Evolutionary conservation across 2,888 invertebrate species (phyloP).

Genomic region (Smittia aterrima): DNA sequence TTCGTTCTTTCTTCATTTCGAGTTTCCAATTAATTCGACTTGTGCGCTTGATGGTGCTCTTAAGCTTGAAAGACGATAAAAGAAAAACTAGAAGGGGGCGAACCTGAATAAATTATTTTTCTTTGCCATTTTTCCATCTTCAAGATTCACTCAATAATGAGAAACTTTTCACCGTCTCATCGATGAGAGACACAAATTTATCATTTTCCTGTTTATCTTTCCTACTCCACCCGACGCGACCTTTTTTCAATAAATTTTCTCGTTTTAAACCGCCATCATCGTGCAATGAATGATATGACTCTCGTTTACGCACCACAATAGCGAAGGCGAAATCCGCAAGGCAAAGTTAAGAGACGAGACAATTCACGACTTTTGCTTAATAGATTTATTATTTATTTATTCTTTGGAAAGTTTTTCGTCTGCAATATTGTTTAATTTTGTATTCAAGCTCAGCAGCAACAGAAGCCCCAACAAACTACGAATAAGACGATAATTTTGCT

Average conservation of each 20-base stretch:
- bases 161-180: too few relatives aligned
- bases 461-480: not conserved
- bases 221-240: too few relatives aligned
- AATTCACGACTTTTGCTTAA: not conserved
- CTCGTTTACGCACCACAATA: not conserved
- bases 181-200: too few relatives aligned
- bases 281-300: not conserved
- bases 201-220: too few relatives aligned
- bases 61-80: not conserved
- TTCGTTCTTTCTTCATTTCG: not conserved
- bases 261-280: too few relatives aligned
- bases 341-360: not conserved
- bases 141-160: too few relatives aligned
- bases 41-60: not conserved
- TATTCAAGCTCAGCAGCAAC: not conserved
- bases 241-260: too few relatives aligned
- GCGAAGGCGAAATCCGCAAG: not conserved
- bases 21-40: not conserved
- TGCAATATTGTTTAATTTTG: not conserved
- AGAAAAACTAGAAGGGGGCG: too few relatives aligned
- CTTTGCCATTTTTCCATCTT: too few relatives aligned
- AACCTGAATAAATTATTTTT: too few relatives aligned
- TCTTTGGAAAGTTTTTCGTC: not conserved
- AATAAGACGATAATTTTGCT: not conserved
- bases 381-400: slow-evolving; percentile 28